A percentile compares a stretch with the other conserved stretches of the same genome.
phyloP scores from a whole-genome alignment of 2,797 vertebrate species.

The Cynodonichthys magdalenae region DNA sequence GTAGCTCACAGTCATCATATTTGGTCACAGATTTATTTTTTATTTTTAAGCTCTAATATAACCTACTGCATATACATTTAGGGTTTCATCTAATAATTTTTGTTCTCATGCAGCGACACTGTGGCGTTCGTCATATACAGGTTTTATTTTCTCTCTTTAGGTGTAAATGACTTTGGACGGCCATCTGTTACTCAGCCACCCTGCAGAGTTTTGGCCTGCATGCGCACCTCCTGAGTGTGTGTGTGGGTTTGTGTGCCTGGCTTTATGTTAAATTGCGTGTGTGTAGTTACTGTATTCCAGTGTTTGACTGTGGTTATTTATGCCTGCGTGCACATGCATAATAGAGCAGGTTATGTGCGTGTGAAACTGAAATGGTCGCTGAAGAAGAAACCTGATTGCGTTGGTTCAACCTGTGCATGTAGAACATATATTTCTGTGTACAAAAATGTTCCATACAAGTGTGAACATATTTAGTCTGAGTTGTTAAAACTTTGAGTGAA shows the following conservation, averaged over 20 bases:
- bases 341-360: constrained; percentile 46
- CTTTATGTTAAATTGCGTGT: constrained; percentile 56
- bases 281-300: constrained; percentile 57
- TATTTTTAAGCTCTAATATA: background rate
- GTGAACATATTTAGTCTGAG: constrained; percentile 38
- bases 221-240: constrained; percentile 65
- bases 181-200: constrained; percentile 79
- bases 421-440: constrained; percentile 29
- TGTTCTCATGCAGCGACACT: constrained; percentile 24
- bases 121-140: constrained; percentile 44
- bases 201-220: constrained; percentile 79
- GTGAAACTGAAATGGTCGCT: constrained; percentile 14
- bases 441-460: constrained; percentile 28
- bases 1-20: background rate
- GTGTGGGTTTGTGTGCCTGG: constrained; percentile 47
- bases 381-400: constrained; percentile 21
- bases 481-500: no score
- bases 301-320: constrained; percentile 54
- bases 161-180: constrained; percentile 82
- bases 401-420: constrained; percentile 31
- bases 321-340: constrained; percentile 69
- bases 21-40: background rate
- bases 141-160: constrained; percentile 60
- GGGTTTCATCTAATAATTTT: constrained; percentile 1
- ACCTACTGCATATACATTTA: background rate